These are phyloP conservation scores for Lagodon rhomboides DNA, from an alignment of 2,797 vertebrate species.

Conservation along the genomic window DNA sequence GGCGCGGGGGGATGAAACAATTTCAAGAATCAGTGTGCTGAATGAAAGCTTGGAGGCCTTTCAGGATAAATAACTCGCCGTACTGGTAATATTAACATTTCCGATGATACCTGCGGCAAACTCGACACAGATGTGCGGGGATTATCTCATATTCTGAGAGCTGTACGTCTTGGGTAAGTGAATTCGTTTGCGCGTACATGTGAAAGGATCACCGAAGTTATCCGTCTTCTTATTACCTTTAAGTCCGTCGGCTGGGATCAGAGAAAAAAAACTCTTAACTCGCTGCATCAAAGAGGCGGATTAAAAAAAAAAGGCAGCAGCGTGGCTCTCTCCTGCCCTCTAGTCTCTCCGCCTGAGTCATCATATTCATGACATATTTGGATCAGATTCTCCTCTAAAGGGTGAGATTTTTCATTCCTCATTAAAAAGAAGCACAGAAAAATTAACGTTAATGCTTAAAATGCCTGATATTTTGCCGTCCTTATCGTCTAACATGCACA, in stretches of 20 bases:
- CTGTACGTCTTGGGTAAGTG: slow-evolving; percentile 30
- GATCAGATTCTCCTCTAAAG: slow-evolving; percentile 44
- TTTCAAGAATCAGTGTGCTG: slow-evolving; percentile 49
- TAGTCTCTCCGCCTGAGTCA: slow-evolving; percentile 56
- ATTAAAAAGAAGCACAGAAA: slow-evolving; percentile 63
- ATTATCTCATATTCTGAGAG: slow-evolving; percentile 55
- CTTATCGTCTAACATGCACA: neutral
- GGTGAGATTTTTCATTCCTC: slow-evolving; percentile 61
- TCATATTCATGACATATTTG: slow-evolving; percentile 52
- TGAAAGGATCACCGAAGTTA: slow-evolving; percentile 54
- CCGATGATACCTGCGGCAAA: slow-evolving; percentile 71
- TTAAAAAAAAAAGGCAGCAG: slow-evolving; percentile 18
- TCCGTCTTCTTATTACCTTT: slow-evolving; percentile 50
- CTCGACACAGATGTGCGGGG: slow-evolving; percentile 69
- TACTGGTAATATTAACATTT: slow-evolving; percentile 64
- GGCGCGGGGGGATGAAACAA: slow-evolving; percentile 33
- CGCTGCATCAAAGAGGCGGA: slow-evolving; percentile 30
- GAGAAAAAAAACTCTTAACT: slow-evolving; percentile 19
- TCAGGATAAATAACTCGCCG: slow-evolving; percentile 60
- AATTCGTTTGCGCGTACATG: slow-evolving; percentile 41
- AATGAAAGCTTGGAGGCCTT: slow-evolving; percentile 60
- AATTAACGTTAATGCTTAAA: slow-evolving; percentile 61
- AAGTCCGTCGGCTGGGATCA: slow-evolving; percentile 46
- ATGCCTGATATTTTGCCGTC: slow-evolving; percentile 5
- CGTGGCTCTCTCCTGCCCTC: slow-evolving; percentile 81